A percentile compares a stretch with the other conserved stretches of the same genome.
These are phyloP conservation scores for Oscheius sp. DNA, from an alignment of 2,888 invertebrate genomes.

Conservation along the genomic window DNA sequence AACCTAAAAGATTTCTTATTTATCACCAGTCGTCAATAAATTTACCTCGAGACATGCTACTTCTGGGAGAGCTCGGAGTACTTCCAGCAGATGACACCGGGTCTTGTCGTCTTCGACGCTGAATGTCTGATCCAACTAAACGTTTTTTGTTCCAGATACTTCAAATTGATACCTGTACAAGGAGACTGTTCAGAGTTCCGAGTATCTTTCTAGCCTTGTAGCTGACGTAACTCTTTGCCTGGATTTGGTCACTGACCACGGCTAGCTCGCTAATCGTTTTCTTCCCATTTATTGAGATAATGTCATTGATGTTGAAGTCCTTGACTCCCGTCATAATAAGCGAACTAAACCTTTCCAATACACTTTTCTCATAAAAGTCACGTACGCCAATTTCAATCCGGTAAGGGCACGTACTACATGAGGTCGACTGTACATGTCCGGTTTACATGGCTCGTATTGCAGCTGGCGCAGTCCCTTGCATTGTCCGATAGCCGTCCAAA, in stretches of 20 bases:
- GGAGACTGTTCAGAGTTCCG: slow-evolving; percentile 34
- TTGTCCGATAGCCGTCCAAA: slow-evolving; percentile 43
- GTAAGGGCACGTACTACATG: slow-evolving; percentile 36
- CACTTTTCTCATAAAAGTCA: too few relatives aligned
- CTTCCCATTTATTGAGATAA: slow-evolving; percentile 20
- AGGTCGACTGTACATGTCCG: slow-evolving; percentile 37
- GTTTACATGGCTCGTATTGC: slow-evolving; percentile 43
- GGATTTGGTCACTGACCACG: slow-evolving; percentile 36
- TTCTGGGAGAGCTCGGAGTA: slow-evolving; percentile 27
- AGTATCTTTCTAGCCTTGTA: slow-evolving; percentile 34
- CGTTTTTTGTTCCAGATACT: not conserved
- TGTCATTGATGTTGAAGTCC: slow-evolving; percentile 33
- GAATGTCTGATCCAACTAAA: slow-evolving; percentile 35
- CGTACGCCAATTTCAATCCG: not conserved
- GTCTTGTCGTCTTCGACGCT: slow-evolving; percentile 9
- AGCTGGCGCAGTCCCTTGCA: slow-evolving; percentile 36
- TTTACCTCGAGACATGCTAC: slow-evolving; percentile 33
- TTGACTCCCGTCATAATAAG: slow-evolving; percentile 43
- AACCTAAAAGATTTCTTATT: not conserved
- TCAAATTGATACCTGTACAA: slow-evolving; percentile 38
- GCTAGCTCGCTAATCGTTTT: slow-evolving; percentile 39
- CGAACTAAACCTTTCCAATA: slow-evolving; percentile 31
- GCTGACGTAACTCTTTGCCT: slow-evolving; percentile 24
- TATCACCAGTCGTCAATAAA: not conserved
- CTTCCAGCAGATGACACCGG: slow-evolving; percentile 20